Conservation (phyloP, 2,113 vertebrate genomes). For the Calyptommatus sinebrachiatus region DNA sequence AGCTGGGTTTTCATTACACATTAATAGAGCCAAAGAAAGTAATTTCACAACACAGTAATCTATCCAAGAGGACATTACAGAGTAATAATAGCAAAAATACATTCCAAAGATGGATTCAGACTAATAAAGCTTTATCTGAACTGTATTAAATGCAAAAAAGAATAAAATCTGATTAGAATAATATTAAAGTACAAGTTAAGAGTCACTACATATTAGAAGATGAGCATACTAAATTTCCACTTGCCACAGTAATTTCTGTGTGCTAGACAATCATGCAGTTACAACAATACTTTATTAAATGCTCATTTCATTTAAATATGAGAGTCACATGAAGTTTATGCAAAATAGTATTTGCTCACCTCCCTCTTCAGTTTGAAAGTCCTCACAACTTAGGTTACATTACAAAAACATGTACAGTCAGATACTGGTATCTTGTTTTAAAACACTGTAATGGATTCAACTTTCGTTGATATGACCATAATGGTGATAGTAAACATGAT, state of each 20-base stretch:
- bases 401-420: too few relatives aligned
- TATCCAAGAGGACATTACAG: not conserved
- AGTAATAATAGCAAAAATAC: constrained; percentile 21
- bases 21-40: not conserved
- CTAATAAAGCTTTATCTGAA: constrained; percentile 18
- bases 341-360: not conserved
- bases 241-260: constrained; percentile 8
- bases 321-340: not conserved
- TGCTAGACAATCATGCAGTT: constrained; percentile 10
- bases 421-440: too few relatives aligned
- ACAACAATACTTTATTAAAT: constrained; percentile 20
- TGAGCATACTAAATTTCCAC: constrained; percentile 11
- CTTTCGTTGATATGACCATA: too few relatives aligned
- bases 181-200: constrained; percentile 24
- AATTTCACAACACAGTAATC: not conserved
- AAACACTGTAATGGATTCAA: too few relatives aligned
- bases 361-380: too few relatives aligned
- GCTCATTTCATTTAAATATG: constrained; percentile 9
- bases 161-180: constrained; percentile 22
- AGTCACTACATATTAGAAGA: constrained; percentile 20
- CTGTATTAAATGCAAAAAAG: constrained; percentile 21
- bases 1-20: not conserved
- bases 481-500: too few relatives aligned
- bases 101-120: constrained; percentile 18
- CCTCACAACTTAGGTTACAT: too few relatives aligned